Conservation (phyloP, 2,113 vertebrate genomes). For the Pedetes capensis region DNA sequence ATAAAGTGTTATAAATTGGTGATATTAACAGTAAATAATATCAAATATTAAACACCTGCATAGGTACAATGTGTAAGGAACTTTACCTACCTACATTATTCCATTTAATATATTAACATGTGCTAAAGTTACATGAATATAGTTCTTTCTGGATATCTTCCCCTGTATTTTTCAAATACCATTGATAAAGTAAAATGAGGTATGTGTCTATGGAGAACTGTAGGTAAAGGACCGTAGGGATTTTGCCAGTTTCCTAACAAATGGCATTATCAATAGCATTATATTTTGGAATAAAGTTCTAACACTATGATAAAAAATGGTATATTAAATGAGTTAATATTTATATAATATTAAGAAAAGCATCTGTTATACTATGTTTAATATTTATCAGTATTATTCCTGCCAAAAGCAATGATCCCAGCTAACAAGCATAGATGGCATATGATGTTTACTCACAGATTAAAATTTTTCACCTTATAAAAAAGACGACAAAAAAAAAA, state of each 20-base stretch:
- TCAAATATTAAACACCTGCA: not conserved
- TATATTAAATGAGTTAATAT: not conserved
- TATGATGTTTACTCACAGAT: not conserved
- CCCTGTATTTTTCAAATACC: not conserved
- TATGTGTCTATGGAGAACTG: not conserved
- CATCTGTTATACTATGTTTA: not conserved
- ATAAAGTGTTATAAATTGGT: not conserved
- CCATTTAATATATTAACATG: not conserved
- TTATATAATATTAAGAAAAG: not conserved
- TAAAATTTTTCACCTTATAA: not conserved
- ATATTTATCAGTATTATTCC: constrained; percentile 10
- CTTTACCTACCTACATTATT: not conserved
- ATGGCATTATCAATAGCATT: not conserved
- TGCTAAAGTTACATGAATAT: not conserved
- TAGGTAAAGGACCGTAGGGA: not conserved
- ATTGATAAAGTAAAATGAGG: not conserved
- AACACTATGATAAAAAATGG: not conserved
- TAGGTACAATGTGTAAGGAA: not conserved
- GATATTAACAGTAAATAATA: not conserved
- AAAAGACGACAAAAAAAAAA: not conserved
- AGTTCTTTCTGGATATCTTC: not conserved
- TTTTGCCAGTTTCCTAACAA: not conserved
- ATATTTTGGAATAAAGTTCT: not conserved
- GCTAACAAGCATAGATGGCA: not conserved
- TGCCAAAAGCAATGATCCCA: not conserved